Percentiles rank a stretch among this genome's conserved stretches.
phyloP scores from a whole-genome alignment of 2,797 vertebrate species.

The Aselliscus stoliczkanus region DNA sequence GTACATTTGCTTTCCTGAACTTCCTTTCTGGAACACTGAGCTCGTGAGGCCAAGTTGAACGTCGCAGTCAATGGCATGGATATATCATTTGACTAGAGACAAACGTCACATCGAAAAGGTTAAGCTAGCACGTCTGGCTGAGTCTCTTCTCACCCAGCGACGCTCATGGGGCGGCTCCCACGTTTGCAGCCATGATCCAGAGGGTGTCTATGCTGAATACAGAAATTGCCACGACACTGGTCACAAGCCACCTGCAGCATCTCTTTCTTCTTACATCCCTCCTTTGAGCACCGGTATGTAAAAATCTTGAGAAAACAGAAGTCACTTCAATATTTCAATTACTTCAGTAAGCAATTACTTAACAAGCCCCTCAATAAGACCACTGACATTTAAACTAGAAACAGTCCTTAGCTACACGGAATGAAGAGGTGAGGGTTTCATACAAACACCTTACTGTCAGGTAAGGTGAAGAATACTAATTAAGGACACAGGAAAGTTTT shows the following conservation, averaged over 20 bases:
- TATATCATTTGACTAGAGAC: no score
- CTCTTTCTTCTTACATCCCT: constrained; percentile 94
- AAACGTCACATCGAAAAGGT: no score
- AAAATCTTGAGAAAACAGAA: constrained; percentile 87
- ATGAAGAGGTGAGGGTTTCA: no score
- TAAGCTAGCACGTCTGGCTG: neutral
- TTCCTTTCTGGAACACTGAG: no score
- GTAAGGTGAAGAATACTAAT: neutral
- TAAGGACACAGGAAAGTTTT: neutral
- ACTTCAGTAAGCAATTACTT: neutral
- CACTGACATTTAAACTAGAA: neutral
- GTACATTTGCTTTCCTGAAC: no score
- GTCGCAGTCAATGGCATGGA: no score
- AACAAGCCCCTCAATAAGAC: neutral
- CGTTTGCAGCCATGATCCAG: constrained; percentile 91
- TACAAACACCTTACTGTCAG: neutral
- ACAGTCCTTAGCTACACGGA: neutral
- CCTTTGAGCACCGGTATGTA: constrained; percentile 89
- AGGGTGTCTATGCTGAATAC: constrained; percentile 93
- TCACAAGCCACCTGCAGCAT: constrained; percentile 91
- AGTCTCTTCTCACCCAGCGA: constrained; percentile 82
- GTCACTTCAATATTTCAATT: neutral
- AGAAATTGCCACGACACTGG: constrained; percentile 90
- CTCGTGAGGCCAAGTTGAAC: no score
- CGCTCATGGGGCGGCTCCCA: constrained; percentile 78